phyloP scores from a whole-genome alignment of 2,888 invertebrate species.

The Phanerotoma sp. region DNA sequence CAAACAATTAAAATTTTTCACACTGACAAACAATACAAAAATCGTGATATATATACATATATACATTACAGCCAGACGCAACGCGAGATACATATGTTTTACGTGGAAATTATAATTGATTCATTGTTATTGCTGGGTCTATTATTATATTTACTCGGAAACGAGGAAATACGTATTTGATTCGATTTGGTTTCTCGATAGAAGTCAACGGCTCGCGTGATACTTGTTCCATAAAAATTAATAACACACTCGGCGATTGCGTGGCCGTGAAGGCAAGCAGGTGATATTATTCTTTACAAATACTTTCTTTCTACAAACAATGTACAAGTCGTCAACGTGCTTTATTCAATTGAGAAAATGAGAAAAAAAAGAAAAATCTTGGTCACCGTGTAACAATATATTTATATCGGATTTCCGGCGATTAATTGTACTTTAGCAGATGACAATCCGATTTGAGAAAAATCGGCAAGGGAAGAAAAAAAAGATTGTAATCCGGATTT shows the following conservation, averaged over 20 bases:
- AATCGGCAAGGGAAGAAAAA: no score
- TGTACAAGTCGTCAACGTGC: not conserved
- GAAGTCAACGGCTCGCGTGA: slow-evolving; percentile 21
- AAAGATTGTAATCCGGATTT: no score
- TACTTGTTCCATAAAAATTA: slow-evolving; percentile 12
- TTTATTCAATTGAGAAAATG: not conserved
- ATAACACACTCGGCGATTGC: slow-evolving; percentile 9
- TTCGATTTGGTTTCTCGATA: slow-evolving; percentile 17
- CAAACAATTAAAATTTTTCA: not conserved
- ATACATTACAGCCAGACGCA: no score
- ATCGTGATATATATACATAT: not conserved
- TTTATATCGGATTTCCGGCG: no score
- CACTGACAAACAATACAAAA: not conserved
- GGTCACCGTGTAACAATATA: no score
- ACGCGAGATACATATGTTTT: not conserved
- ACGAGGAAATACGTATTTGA: slow-evolving; percentile 12
- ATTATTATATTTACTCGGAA: slow-evolving; percentile 14
- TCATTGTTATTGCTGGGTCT: not conserved
- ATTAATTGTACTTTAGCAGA: not conserved
- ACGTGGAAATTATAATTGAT: slow-evolving; percentile 8
- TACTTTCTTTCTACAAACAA: not conserved
- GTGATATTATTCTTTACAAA: not conserved
- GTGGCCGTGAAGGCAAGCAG: not conserved
- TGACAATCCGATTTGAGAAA: not conserved
- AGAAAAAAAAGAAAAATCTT: no score